Evolutionary conservation across 2,797 vertebrate genomes (phyloP).

Genomic region (Fundulus diaphanus): DNA sequence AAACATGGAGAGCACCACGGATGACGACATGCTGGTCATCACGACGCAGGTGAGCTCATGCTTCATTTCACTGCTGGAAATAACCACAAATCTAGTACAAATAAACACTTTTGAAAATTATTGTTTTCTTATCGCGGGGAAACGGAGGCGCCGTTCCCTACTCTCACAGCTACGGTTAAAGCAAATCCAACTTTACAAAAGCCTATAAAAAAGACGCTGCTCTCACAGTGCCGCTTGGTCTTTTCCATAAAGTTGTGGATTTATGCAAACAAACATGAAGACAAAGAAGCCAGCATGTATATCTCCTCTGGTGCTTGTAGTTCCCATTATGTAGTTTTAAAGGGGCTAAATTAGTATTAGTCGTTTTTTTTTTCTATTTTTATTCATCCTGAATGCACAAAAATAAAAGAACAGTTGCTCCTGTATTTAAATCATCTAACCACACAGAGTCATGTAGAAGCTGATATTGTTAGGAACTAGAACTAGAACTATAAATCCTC

Average conservation of each 20-base stretch:
- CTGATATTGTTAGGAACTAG: too few relatives aligned
- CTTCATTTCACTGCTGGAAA: background rate
- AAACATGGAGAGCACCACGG: slow-evolving; percentile 64
- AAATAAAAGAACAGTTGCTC: background rate
- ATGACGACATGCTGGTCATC: slow-evolving; percentile 88
- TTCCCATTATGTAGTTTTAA: background rate
- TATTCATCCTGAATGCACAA: background rate
- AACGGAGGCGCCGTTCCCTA: background rate
- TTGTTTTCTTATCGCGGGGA: background rate
- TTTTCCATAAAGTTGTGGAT: slow-evolving; percentile 1
- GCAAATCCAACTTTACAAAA: background rate
- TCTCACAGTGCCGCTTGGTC: background rate
- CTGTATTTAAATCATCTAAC: background rate
- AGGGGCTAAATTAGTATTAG: background rate
- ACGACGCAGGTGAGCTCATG: slow-evolving; percentile 86
- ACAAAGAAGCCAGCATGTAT: background rate
- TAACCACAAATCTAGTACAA: too few relatives aligned
- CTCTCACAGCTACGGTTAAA: background rate
- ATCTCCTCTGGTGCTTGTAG: background rate
- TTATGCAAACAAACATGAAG: background rate
- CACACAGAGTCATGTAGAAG: too few relatives aligned
- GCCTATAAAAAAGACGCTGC: background rate
- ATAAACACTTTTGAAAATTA: background rate
- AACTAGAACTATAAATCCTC: too few relatives aligned
- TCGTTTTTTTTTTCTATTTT: background rate